These are phyloP conservation scores for Glomeris marginata DNA, from an alignment of 2,888 invertebrate species.

Conservation along the genomic window DNA sequence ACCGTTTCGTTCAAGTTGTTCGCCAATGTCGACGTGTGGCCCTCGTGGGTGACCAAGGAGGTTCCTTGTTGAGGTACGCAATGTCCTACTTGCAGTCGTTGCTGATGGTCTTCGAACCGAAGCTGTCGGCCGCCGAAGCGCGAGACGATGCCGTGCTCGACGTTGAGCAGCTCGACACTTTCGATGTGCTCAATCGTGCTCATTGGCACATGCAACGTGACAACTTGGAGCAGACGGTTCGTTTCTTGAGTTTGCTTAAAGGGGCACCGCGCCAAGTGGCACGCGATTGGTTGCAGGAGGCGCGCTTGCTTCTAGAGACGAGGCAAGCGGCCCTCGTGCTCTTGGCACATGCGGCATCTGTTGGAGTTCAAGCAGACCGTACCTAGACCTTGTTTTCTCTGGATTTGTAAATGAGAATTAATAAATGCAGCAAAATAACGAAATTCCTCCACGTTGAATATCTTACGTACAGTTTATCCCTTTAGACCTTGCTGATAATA, in stretches of 20 bases:
- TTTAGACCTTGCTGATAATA: too few relatives aligned
- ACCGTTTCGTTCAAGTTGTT: slow-evolving; percentile 60
- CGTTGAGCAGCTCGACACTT: slow-evolving; percentile 59
- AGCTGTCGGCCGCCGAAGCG: slow-evolving; percentile 37
- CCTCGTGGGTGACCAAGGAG: slow-evolving; percentile 73
- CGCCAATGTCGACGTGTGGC: slow-evolving; percentile 68
- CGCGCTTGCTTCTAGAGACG: slow-evolving; percentile 67
- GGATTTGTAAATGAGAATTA: too few relatives aligned
- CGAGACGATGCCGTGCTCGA: slow-evolving; percentile 60
- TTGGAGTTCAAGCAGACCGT: slow-evolving; percentile 32
- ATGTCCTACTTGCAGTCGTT: slow-evolving; percentile 81
- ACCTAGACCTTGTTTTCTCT: too few relatives aligned
- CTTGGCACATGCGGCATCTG: slow-evolving; percentile 72
- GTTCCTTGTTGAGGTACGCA: slow-evolving; percentile 44
- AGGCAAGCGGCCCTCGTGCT: slow-evolving; percentile 79
- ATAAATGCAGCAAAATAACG: too few relatives aligned
- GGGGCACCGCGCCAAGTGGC: slow-evolving; percentile 81
- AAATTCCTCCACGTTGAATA: too few relatives aligned
- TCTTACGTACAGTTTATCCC: too few relatives aligned
- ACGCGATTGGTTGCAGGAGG: slow-evolving; percentile 70
- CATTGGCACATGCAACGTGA: slow-evolving; percentile 77
- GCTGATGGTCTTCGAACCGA: slow-evolving; percentile 44
- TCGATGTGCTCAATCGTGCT: slow-evolving; percentile 76
- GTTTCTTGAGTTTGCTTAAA: slow-evolving; percentile 68
- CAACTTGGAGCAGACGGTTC: slow-evolving; percentile 68